Base-by-base conservation (phyloP, 2,797 vertebrate species). In the Poecilia gillii region DNA sequence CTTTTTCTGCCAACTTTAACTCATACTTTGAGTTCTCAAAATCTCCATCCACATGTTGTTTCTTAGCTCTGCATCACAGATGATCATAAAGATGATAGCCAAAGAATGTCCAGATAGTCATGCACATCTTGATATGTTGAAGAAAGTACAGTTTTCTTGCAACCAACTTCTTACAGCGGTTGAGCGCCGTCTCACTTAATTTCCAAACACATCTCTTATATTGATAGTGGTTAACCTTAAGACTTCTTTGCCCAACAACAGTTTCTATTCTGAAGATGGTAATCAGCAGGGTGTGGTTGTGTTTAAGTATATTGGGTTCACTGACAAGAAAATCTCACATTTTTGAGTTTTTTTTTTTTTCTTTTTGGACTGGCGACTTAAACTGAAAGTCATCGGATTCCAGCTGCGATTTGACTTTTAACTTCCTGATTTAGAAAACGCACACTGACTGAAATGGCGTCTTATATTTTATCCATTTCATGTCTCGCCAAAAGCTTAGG, bases 401-500 rank as follows among this genome's bases (percentile, higher is more conserved):
- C 23, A 66, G 36, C 16, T 18, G 33, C 33, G 2, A 18, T 16
- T 18, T 36, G 7, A 64, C 1, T 36, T 64, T 31, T 20, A 20
- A 36, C 4, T 66, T 66, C 4, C 36, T 20, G 64, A 8, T 36
- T 39, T 66, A 39, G 6, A 66, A 66, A 66, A 39, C 8, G 9
- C 20, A 23, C 33, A 41, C 11, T 25, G 8, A 12, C 20, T 66
- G 36, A 66, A 18, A 33, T 13, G 43, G 13, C 1, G 8, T 31
- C 43, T 31, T 62, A 72, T 25, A 14, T 28, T n/a, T 45, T 16
- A 25, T 59, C 72, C 64, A 57, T 36, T 76, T 43, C 59, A 23
- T 43, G n/a, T 20, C 43, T 72, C n/a, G 71, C 14, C 36, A 68
- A 1, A 41, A 80, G 57, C 85, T 86, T 77, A 83, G 73, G 72